Percentiles rank a stretch among this genome's conserved stretches.
Conservation (phyloP, 2,888 invertebrate species). For the Apodemia mormo region DNA sequence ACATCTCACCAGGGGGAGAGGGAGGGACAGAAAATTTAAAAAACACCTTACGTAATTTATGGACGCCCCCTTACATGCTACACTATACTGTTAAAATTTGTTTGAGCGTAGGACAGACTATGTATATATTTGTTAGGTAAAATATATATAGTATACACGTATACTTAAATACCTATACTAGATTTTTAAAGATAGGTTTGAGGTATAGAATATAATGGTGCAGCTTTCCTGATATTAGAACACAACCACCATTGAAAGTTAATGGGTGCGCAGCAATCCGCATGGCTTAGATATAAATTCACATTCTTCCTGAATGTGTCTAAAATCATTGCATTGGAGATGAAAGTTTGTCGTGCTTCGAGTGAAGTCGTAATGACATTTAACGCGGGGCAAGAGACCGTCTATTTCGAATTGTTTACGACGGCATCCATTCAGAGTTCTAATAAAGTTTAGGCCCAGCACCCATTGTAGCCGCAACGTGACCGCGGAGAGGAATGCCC, state of each 20-base stretch:
- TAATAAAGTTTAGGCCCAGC: conserved; percentile 56
- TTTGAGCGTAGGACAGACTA: no score
- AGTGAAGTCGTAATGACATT: conserved; percentile 35
- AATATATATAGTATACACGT: no score
- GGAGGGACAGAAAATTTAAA: no score
- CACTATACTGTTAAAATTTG: no score
- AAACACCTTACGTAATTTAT: no score
- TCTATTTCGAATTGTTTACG: conserved; percentile 71
- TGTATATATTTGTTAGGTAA: no score
- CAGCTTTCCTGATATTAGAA: no score
- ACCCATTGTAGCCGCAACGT: conserved; percentile 52
- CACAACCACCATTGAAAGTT: neutral
- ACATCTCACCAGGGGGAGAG: no score
- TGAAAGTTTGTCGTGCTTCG: conserved; percentile 22
- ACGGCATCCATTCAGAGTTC: conserved; percentile 56
- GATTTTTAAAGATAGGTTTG: no score
- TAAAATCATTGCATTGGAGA: neutral
- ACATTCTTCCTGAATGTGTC: neutral
- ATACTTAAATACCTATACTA: no score
- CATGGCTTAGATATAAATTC: neutral
- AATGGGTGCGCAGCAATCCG: neutral
- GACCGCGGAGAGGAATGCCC: conserved; percentile 58
- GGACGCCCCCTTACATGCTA: no score
- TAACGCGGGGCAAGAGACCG: conserved; percentile 35
- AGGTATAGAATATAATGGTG: no score